Base-by-base conservation (phyloP, 2,888 invertebrate species). In the Plebejus melissa region DNA sequence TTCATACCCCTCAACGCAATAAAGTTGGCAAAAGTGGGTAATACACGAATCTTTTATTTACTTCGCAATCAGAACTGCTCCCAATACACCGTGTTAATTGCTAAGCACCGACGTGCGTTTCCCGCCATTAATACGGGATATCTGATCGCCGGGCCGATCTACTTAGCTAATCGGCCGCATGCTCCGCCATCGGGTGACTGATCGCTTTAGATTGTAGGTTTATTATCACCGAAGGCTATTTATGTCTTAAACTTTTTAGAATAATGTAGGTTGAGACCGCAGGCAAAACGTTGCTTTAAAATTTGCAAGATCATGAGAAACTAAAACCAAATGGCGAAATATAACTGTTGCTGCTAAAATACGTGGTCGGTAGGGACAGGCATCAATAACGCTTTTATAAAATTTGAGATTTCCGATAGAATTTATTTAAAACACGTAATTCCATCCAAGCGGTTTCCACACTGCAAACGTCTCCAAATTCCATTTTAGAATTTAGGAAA, bases 401-500 rank as follows among this genome's bases (percentile, higher is more conserved):
- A 9, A 9, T 2, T 11, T 4, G 60, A 60, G 28, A 11, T 60
- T 60, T 60, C 1, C 28, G 28, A 22, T 58, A 22, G 28, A 28
- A 60, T 60, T 60, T 60, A 60, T 60, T 60, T 11, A 60, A 22
- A 22, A 16, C 7, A 60, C 22, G 60, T 11, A 11, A 22, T 22
- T 28, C 60, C 4, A 60, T 60, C 22, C 28, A 28, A 28, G 11
- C 60, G 0, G 60, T 22, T 28, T 28, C 4, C 28, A 22, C 28
- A 28, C 28, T 60, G 1, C 9, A 28, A 60, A 28, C 22, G 28
- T 28, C 60, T 60, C 28, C 60, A 28, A 28, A 60, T 28, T 60
- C 28, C 28, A 28, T 60, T 60, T 74, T 76, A 57, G 75, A 75
- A 22, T n/a, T 54, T 72, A 72, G 50, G 50, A 72, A 72, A 72